Evolutionary conservation across 2,888 invertebrate species (phyloP).

Genomic region (Acanthococcus lagerstroemiae): DNA sequence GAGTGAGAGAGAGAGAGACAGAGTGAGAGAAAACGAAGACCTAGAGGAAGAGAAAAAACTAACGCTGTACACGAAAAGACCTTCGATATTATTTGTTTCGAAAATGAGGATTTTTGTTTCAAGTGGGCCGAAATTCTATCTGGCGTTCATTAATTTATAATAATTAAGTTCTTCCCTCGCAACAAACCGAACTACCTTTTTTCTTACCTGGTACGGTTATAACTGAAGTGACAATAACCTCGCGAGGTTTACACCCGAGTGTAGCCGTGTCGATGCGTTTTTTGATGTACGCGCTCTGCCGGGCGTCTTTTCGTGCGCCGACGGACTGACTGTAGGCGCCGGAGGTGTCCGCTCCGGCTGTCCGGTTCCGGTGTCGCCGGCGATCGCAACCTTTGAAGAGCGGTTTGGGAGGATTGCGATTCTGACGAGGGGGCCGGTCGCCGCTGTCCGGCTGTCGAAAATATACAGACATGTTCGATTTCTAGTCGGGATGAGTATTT

Average conservation of each 20-base stretch:
- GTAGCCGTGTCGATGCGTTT: not conserved
- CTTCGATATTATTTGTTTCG: conserved; percentile 4
- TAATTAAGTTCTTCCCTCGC: conserved; percentile 27
- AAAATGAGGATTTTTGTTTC: conserved; percentile 28
- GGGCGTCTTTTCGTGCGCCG: not conserved
- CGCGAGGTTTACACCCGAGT: no score
- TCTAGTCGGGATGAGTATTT: no score
- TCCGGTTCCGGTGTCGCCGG: not conserved
- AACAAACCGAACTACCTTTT: not conserved
- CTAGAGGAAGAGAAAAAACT: conserved; percentile 2
- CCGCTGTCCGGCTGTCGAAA: no score
- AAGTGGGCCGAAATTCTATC: conserved; percentile 26
- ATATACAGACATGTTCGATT: no score
- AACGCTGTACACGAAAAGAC: not conserved
- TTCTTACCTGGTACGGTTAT: not conserved
- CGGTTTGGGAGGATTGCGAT: no score
- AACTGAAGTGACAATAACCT: not conserved
- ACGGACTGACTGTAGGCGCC: not conserved
- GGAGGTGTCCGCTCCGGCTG: not conserved
- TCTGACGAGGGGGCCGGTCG: no score
- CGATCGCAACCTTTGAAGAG: not conserved
- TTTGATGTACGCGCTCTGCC: not conserved
- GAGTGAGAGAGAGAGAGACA: not conserved
- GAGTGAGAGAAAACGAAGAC: not conserved
- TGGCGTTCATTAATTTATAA: conserved; percentile 27